Evolutionary conservation across 2,113 vertebrate genomes (phyloP).

Genomic region (Meleagris gallopavo): DNA sequence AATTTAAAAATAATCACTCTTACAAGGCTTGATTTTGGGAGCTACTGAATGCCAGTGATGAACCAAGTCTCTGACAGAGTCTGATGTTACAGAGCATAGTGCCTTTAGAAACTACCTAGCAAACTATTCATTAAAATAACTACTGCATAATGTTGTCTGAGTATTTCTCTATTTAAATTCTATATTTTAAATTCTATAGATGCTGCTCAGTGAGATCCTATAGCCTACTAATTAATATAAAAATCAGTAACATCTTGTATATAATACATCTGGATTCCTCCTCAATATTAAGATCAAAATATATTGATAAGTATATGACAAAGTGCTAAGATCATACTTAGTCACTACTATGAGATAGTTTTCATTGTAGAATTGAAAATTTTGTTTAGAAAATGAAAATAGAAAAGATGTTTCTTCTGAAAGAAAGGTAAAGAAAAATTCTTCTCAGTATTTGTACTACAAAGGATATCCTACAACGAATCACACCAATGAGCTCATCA

Average conservation of each 20-base stretch:
- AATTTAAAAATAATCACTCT: conserved; percentile 14
- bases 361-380: background rate
- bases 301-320: background rate
- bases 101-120: background rate
- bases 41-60: background rate
- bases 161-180: conserved; percentile 1
- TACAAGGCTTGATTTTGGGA: conserved; percentile 13
- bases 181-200: background rate
- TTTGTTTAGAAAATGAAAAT: background rate
- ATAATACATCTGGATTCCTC: background rate
- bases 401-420: background rate
- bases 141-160: background rate
- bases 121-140: conserved; percentile 5
- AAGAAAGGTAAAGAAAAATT: background rate
- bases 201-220: background rate
- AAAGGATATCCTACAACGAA: background rate
- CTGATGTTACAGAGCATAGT: background rate
- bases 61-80: background rate
- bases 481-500: background rate
- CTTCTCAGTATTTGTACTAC: background rate
- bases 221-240: background rate
- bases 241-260: background rate
- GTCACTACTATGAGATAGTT: background rate
- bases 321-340: background rate
- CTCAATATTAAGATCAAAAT: background rate